Conservation (phyloP, 2,113 vertebrate species). For the Grammomys surdaster region DNA sequence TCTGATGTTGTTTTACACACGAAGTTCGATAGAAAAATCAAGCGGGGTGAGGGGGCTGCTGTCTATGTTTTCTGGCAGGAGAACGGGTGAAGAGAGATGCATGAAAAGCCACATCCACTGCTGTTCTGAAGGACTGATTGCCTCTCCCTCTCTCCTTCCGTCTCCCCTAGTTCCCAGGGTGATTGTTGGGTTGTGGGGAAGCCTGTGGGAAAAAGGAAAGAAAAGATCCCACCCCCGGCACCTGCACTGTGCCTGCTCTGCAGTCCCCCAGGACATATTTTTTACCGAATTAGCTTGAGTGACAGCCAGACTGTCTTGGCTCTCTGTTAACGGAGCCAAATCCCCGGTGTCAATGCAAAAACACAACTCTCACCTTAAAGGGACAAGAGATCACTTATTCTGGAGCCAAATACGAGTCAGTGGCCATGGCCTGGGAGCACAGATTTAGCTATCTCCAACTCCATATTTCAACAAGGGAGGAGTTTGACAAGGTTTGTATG, state of each 20-base stretch:
- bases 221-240: not conserved
- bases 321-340: not conserved
- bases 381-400: not conserved
- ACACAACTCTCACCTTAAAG: not conserved
- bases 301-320: not conserved
- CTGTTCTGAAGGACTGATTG: not conserved
- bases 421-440: not conserved
- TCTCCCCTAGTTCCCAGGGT: not conserved
- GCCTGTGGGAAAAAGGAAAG: not conserved
- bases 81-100: not conserved
- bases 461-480: not conserved
- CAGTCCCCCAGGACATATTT: not conserved
- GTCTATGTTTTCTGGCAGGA: slow-evolving; percentile 18
- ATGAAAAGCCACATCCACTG: not conserved
- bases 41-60: not conserved
- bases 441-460: not conserved
- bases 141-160: not conserved
- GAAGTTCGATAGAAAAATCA: not conserved
- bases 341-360: not conserved
- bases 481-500: not conserved
- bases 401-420: not conserved
- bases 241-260: not conserved
- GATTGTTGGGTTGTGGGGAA: not conserved
- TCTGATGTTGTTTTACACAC: not conserved
- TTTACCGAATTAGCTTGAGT: not conserved